Conservation (phyloP, 2,797 vertebrate genomes). For the Semotilus atromaculatus region DNA sequence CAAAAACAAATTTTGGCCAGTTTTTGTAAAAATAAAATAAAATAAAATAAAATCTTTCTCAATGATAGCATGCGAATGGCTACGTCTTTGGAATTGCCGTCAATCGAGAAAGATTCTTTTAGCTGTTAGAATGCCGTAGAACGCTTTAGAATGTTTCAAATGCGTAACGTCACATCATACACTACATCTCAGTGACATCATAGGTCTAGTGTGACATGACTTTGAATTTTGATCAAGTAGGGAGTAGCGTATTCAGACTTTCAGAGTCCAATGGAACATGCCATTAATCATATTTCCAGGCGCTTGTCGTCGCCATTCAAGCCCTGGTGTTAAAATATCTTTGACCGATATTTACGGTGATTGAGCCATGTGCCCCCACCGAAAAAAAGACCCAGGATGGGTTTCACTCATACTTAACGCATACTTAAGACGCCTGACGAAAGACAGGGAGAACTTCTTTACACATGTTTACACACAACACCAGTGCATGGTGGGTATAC, state of each 20-base stretch:
- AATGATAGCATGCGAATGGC: no score
- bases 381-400: not conserved
- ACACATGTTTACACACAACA: conserved; percentile 40
- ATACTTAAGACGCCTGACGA: conserved; percentile 28
- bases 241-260: not conserved
- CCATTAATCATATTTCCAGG: not conserved
- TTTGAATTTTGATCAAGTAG: not conserved
- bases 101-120: not conserved
- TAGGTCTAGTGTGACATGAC: not conserved
- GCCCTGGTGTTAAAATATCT: conserved; percentile 21
- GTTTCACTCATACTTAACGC: conserved; percentile 26
- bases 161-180: not conserved
- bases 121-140: not conserved
- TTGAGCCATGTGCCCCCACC: no score
- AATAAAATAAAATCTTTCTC: no score
- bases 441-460: conserved; percentile 34
- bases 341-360: not conserved
- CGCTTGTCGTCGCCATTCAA: not conserved
- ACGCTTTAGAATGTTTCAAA: not conserved
- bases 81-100: not conserved
- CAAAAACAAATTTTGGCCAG: not conserved
- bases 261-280: not conserved
- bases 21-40: not conserved
- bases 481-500: conserved; percentile 18
- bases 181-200: not conserved